Base-by-base conservation (phyloP, 2,888 invertebrate genomes). In the Nysson spinosus region DNA sequence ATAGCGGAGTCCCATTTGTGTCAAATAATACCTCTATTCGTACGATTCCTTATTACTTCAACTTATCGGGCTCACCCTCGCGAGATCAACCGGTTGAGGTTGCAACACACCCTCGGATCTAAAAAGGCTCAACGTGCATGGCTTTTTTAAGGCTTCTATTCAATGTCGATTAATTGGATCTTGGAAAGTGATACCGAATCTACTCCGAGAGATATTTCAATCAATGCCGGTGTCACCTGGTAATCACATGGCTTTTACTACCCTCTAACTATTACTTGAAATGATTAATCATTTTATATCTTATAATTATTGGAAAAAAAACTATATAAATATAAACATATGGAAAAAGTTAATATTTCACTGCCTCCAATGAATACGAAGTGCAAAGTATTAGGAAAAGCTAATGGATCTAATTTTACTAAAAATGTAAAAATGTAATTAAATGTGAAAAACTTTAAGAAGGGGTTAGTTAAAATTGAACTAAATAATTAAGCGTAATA, bases 91-190 rank as follows among this genome's bases (percentile, higher is more conserved):
- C 32, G 19, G 12, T 32, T 11, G 5, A 20, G n/a, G 20, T 39
- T 39, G n/a, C 11, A 7, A n/a, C n/a, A n/a, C 19, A 44, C 11
- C 40, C 28, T 11, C 11, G 17, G 20, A 26, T 26, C 17, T 6
- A 12, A 19, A 11, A 11, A 34, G 7, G n/a, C 4, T 16, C 30
- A 9, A 7, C 11, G 6, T n/a, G 19, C 9, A 14, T 3, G 4
- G 5, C 14, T 14, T 22, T 42, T 51, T 51, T 16, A 30, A 37
- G 5, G 26, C 24, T 62, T 32, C 9, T 44, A 26, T 50, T 65
- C 17, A 11, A 5, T 11, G 11, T 9, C 14, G 2, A 11, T 14
- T 65, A 55, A 65, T 65, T 63, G 63, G 55, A 61, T 60, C 46
- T 40, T 26, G 64, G 24, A 56, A 30, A 30, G n/a, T 26, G 26